Base-by-base conservation (phyloP, 2,888 invertebrate species). In the Cheiracanthium punctorium region DNA sequence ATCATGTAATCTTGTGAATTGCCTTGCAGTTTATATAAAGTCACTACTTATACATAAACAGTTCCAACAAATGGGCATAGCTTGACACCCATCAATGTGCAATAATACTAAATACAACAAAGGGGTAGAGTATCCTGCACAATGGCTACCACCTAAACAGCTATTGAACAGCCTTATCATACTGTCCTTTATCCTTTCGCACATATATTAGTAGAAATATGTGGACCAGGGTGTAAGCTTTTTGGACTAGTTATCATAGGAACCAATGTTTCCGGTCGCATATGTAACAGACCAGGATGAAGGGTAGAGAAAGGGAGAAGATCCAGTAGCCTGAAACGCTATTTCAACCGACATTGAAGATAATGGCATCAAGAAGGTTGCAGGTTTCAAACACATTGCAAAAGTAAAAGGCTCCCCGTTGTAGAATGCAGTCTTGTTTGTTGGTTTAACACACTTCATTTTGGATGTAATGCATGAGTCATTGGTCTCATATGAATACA, bases 91-190 rank as follows among this genome's bases (percentile, higher is more conserved):
- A 72, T 87, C 73, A 87, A 72, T 87, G 81, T 87, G 86, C 86
- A 87, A 67, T 87, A 81, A 87, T 87, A 87, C 86, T 87, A 87
- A 87, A 81, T 87, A 87, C 76, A 87, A 87, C 86, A 87, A 76
- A 86, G 75, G 86, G 81, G 86, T 52, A 87, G 72, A 80, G 48
- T 67, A 87, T 76, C 76, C 81, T 76, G 86, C 76, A 80, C 81
- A 76, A 69, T 80, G 76, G 86, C 80, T 87, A 87, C 81, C 86
- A 87, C 81, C 81, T 87, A 81, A 87, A 87, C 81, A 87, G 80
- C 72, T 81, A 81, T 58, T 86, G 69, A 86, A 77, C 80, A 80
- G 86, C 76, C 69, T 80, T 43, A 43, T 81, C 72, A 30, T 85
- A 65, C 75, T 20, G 52, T 30, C 33, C 52, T 70, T 86, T 80